A percentile compares a stretch with the other conserved stretches of the same genome.
Conservation (phyloP, 2,113 vertebrate species). For the Brevimyrus niger region DNA sequence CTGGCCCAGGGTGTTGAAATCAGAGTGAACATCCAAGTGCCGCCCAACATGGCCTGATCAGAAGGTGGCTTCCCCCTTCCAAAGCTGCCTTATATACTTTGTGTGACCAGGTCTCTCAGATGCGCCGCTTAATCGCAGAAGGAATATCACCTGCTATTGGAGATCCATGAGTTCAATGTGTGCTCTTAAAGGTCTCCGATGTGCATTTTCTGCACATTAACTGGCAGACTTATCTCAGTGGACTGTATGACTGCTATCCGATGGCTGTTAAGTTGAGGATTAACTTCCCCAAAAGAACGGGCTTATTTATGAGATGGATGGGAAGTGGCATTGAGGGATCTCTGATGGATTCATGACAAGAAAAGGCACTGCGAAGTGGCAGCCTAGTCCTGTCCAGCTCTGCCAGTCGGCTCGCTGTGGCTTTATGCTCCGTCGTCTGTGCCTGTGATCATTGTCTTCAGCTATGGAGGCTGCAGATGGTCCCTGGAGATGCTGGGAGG, state of each 20-base stretch:
- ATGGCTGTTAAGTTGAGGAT: not conserved
- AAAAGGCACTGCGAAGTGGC: not conserved
- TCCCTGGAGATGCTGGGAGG: not conserved
- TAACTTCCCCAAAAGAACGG: not conserved
- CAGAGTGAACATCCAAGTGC: not conserved
- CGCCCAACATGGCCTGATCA: not conserved
- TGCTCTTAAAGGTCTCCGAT: not conserved
- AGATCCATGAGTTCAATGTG: not conserved
- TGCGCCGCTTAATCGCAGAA: not conserved
- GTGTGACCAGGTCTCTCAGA: not conserved
- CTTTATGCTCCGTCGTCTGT: not conserved
- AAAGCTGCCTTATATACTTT: not conserved
- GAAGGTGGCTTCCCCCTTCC: not conserved
- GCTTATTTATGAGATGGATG: not conserved
- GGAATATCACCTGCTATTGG: not conserved
- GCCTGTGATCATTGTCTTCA: not conserved
- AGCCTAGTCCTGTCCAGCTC: not conserved
- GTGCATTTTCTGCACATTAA: not conserved
- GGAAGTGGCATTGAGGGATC: not conserved
- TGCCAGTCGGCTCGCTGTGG: not conserved
- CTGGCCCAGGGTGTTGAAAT: not conserved
- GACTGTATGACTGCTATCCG: not conserved
- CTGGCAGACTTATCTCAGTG: not conserved
- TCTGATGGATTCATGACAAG: not conserved
- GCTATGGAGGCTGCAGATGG: not conserved